phyloP scores from a whole-genome alignment of 2,113 vertebrate genomes.

The Pontoporia blainvillei region DNA sequence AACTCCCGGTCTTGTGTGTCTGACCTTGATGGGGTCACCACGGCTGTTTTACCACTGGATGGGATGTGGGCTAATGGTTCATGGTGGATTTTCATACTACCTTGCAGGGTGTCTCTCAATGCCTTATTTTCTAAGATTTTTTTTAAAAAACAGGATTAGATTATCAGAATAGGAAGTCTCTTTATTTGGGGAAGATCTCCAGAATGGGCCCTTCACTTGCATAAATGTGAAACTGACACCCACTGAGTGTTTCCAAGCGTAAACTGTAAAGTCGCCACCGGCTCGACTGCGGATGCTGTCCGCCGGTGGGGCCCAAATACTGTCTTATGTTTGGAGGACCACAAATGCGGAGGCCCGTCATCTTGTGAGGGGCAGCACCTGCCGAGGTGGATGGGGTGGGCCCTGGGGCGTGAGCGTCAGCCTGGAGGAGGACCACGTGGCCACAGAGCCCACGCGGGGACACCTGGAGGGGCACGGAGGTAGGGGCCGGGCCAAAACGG shows the following conservation, averaged over 20 bases:
- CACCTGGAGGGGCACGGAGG: background rate
- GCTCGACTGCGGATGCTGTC: rapidly evolving
- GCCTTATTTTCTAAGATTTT: no score
- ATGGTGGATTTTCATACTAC: background rate
- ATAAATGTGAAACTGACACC: no score
- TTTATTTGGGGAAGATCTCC: no score
- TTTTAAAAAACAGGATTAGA: no score
- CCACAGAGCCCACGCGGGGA: background rate
- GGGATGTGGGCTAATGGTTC: background rate
- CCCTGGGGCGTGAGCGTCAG: rapidly evolving
- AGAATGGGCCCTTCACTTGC: no score
- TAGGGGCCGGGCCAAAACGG: rapidly evolving
- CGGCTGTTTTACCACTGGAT: rapidly evolving
- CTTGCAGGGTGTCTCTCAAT: background rate
- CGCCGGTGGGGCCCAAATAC: rapidly evolving
- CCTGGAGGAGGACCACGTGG: background rate
- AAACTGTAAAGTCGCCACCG: no score
- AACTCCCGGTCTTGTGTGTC: background rate
- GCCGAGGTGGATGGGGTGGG: background rate
- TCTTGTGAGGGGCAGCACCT: background rate
- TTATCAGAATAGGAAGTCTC: no score
- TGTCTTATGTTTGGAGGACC: background rate
- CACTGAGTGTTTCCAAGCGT: no score
- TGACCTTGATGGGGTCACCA: rapidly evolving
- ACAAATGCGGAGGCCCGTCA: rapidly evolving